Evolutionary conservation across 2,888 invertebrate genomes (phyloP), one percentile per base, ranked within the genome.

Genomic region (Brachypalpus laphriformis): DNA sequence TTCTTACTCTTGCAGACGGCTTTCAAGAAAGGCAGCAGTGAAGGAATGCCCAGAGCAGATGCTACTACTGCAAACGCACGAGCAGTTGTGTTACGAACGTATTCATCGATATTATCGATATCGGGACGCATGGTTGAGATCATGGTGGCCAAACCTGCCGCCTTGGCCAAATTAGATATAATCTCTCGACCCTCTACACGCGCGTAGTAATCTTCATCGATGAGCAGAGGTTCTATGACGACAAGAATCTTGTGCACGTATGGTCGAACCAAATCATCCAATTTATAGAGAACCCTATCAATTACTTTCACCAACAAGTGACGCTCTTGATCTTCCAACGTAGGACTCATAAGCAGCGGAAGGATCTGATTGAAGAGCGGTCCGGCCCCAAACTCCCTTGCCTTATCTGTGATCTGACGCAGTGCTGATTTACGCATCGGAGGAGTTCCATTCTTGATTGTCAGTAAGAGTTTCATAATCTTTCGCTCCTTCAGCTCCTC

Each of bases 51-150:
- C 83, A 99, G 93, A 72, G 99, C 99, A 1, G 99, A 99, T 1
- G 99, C 99, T 0, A 99, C 99, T 0, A 99, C 99, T n/a, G 99
- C 99, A 92, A 99, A 99, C 0, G 99, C 99, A 89, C 99, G 94
- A 4, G 99, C 99, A 0, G 99, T 99, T 0, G 99, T 99, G 92
- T 99, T 99, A 90, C 99, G 95, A 42, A 99, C 99, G 90, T 99
- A 99, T 93, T 99, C 99, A 92, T 99, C 99, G 89, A 99, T 99
- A 91, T 99, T 99, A 92, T 99, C 99, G 89, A 99, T 99, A 93
- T 99, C 99, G 0, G 99, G 99, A 91, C 99, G 94, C 99, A 99
- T 99, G 0, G 99, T 99, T 3, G 99, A 99, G 90, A 99, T 99
- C 99, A 99, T 99, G 11, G 99, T 99, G 3, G 99, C 99, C 72